Base-by-base conservation (phyloP, 2,113 vertebrate species). In the Brachypteracias leptosomus region DNA sequence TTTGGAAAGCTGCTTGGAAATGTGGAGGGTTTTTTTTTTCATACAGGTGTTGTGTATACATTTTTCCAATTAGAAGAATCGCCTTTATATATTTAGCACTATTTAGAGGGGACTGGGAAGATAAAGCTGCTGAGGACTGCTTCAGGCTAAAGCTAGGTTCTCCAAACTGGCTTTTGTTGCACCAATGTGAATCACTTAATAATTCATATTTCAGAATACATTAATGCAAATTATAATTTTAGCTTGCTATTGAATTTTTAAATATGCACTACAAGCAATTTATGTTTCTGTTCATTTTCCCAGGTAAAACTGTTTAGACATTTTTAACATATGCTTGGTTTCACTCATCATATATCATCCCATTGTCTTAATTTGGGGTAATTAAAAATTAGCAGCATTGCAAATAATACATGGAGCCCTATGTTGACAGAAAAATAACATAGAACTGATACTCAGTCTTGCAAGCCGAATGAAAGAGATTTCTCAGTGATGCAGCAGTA, bases 201-300 rank as follows among this genome's bases (percentile, higher is more conserved):
- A 98, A 97, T 97, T 98, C 94, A 96, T 97, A 97, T 97, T 98
- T 98, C 96, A 91, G 95, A 98, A 97, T 97, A 95, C 91, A 97
- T 97, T 96, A 96, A 96, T 97, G 87, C 92, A 97, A 97, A 97
- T 96, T 47, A 96, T 96, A 93, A 96, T 96, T 97, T 97, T 95
- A 97, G 91, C 96, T 87, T 95, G 90, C 73, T 90, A 92, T 97
- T 93, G 96, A 94, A 96, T 95, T 97, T 97, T 98, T 94, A 97
- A 98, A 97, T 97, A 94, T 86, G 76, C 94, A 97, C 80, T 89
- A 90, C 72, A 95, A 93, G 90, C 91, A 96, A 95, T 96, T 97
- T 97, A 96, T 80, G 93, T 96, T 97, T 98, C 91, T 97, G 76
- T 94, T 96, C 89, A 94, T 96, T 96, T 97, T 97, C 80, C 83